Percentiles rank a stretch among this genome's conserved stretches.
Conservation (phyloP, 2,113 vertebrate species). For the Pao palembangensis region DNA sequence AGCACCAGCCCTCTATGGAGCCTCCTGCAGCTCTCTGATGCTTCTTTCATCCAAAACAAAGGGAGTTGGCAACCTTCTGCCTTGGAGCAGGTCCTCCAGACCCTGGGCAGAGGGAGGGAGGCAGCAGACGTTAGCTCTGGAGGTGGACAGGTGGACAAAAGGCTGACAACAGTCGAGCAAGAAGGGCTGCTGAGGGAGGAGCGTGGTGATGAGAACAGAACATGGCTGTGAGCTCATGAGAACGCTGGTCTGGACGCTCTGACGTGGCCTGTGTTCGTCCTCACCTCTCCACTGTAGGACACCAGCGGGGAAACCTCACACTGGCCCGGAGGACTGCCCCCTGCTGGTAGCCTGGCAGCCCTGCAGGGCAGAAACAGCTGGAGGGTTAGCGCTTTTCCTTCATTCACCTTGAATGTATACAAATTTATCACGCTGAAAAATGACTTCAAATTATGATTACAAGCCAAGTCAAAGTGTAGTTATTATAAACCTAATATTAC, state of each 20-base stretch:
- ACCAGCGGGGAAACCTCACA: slow-evolving; percentile 92
- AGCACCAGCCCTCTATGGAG: not conserved
- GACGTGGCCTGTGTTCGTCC: slow-evolving; percentile 13
- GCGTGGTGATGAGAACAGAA: too few species aligned
- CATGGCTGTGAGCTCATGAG: too few species aligned
- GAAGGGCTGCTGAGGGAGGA: too few species aligned
- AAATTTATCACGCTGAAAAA: too few species aligned
- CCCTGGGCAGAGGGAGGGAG: slow-evolving; percentile 69
- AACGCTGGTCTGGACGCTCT: too few species aligned
- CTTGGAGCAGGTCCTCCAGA: slow-evolving; percentile 78
- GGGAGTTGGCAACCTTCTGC: slow-evolving; percentile 73
- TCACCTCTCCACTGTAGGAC: slow-evolving; percentile 94
- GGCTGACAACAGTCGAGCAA: too few species aligned
- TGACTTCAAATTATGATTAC: too few species aligned
- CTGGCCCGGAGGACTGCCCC: slow-evolving; percentile 64
- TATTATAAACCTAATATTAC: too few species aligned
- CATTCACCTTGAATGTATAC: too few species aligned
- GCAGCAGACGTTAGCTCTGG: not conserved
- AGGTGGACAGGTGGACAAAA: too few species aligned
- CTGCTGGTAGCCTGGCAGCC: slow-evolving; percentile 57
- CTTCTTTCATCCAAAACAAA: slow-evolving; percentile 75
- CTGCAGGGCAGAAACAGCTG: not conserved
- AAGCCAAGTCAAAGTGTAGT: too few species aligned
- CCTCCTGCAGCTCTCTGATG: slow-evolving; percentile 43
- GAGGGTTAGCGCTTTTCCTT: not conserved